Percentiles rank a stretch among this genome's conserved stretches.
These are phyloP conservation scores for Caenorhabditis afra DNA, from an alignment of 2,888 invertebrate species.

Conservation along the genomic window DNA sequence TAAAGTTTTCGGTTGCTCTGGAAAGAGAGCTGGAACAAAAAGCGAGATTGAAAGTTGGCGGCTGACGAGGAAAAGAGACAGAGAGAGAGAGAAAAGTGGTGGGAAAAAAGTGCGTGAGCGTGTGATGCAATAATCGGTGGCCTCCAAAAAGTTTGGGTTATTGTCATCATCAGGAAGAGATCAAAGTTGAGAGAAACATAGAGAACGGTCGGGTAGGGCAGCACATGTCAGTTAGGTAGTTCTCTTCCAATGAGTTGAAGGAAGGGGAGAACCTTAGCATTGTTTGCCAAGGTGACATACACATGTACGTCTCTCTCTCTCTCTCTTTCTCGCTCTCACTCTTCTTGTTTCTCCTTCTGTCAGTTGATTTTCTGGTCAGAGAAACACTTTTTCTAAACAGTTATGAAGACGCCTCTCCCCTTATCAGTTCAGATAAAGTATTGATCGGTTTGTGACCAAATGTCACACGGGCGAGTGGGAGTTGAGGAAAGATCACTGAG, in stretches of 20 bases:
- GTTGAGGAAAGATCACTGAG: no score
- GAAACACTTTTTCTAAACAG: not conserved
- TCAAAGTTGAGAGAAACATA: no score
- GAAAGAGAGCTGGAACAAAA: not conserved
- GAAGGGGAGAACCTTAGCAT: slow-evolving; percentile 11
- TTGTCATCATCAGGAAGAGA: slow-evolving; percentile 3
- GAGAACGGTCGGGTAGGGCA: no score
- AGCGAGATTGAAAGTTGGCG: not conserved
- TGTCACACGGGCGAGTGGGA: no score
- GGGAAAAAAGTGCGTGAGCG: slow-evolving; percentile 9
- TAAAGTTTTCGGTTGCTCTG: not conserved
- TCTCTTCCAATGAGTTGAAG: no score
- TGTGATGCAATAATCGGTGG: slow-evolving; percentile 46
- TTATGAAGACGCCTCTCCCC: not conserved
- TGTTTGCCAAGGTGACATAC: slow-evolving; percentile 51
- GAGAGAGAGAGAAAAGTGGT: slow-evolving; percentile 1
- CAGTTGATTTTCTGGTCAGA: slow-evolving; percentile 14
- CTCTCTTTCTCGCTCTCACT: no score
- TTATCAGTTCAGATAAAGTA: not conserved
- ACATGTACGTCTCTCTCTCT: slow-evolving; percentile 7
- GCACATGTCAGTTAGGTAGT: no score
- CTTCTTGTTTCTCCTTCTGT: no score
- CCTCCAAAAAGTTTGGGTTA: slow-evolving; percentile 4
- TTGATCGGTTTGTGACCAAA: not conserved
- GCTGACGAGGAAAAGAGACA: slow-evolving; percentile 2